Conservation (phyloP, 2,888 invertebrate genomes). For the Nemotelus nigrinus region DNA sequence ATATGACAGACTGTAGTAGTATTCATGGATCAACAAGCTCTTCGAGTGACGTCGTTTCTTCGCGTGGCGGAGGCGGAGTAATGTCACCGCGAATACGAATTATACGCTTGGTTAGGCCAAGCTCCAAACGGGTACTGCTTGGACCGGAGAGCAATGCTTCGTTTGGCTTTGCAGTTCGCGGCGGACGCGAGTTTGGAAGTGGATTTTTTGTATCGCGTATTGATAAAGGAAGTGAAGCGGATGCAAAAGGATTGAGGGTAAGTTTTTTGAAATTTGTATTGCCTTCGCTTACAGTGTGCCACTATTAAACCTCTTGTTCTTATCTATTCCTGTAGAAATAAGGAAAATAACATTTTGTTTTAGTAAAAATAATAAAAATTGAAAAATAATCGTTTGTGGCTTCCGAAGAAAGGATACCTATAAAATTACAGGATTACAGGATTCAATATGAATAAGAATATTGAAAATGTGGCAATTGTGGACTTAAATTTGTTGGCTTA, state of each 20-base stretch:
- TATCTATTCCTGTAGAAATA: too few species aligned
- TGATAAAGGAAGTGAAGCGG: slow-evolving; percentile 87
- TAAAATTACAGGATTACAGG: too few species aligned
- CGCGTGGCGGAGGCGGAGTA: slow-evolving; percentile 60
- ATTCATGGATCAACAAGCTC: slow-evolving; percentile 63
- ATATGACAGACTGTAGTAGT: slow-evolving; percentile 63
- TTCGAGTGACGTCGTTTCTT: slow-evolving; percentile 63
- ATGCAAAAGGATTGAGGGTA: slow-evolving; percentile 86
- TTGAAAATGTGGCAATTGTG: too few species aligned
- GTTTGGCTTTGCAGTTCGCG: slow-evolving; percentile 84
- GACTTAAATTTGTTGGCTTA: too few species aligned
- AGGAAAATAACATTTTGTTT: too few species aligned
- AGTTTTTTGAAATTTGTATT: slow-evolving; percentile 55
- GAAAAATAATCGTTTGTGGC: too few species aligned
- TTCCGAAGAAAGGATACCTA: too few species aligned
- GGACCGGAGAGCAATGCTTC: slow-evolving; percentile 68
- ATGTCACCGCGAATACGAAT: slow-evolving; percentile 69
- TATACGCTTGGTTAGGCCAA: slow-evolving; percentile 69
- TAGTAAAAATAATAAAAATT: too few species aligned
- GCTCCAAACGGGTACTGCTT: slow-evolving; percentile 65
- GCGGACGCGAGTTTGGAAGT: slow-evolving; percentile 89
- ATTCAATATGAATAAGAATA: too few species aligned
- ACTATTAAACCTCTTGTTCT: too few species aligned
- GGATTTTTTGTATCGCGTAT: slow-evolving; percentile 93
- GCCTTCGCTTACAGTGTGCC: too few species aligned